phyloP scores from a whole-genome alignment of 2,888 invertebrate species.

The Luffia ferchaultella region DNA sequence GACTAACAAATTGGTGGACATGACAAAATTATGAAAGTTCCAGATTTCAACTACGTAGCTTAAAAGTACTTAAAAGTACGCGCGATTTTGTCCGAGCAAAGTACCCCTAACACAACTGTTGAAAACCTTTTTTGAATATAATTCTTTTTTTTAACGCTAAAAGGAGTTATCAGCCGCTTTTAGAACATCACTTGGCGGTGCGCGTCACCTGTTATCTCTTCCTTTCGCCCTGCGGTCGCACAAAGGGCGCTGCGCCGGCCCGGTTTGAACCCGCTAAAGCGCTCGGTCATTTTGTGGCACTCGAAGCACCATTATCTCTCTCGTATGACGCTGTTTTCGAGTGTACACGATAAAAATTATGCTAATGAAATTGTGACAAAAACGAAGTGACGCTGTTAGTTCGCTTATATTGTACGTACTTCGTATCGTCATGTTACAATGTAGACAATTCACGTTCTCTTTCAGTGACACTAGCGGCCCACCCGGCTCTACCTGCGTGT shows the following conservation, averaged over 20 bases:
- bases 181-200: neutral
- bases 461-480: no score
- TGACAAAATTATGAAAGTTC: no score
- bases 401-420: neutral
- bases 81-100: no score
- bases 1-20: no score
- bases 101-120: no score
- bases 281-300: conserved; percentile 35
- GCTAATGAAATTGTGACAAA: conserved; percentile 34
- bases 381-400: conserved; percentile 22
- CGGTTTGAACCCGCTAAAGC: conserved; percentile 18
- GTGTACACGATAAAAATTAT: conserved; percentile 31
- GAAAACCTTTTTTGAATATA: no score
- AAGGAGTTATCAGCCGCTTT: neutral
- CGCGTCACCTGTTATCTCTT: conserved; percentile 43
- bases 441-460: no score
- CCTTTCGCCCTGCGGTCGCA: conserved; percentile 35
- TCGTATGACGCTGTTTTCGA: conserved; percentile 25
- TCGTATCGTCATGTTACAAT: no score
- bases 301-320: conserved; percentile 35
- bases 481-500: neutral
- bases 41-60: no score
- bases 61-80: no score
- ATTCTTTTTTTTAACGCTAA: neutral
- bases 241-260: conserved; percentile 27